These are phyloP conservation scores for Paramisgurnus dabryanus DNA, from an alignment of 2,113 vertebrate species.

Conservation along the genomic window DNA sequence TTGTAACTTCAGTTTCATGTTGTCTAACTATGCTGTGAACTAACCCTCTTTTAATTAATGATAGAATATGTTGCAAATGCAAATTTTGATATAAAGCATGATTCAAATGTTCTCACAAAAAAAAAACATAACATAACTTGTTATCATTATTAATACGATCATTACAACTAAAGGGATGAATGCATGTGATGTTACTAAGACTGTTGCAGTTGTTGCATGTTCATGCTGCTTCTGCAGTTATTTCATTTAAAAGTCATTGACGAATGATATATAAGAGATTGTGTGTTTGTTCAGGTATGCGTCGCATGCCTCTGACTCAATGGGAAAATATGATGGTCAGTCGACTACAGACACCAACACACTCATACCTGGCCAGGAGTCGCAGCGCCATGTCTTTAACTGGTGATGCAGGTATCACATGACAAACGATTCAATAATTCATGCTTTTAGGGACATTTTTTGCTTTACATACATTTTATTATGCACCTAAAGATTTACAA, in stretches of 20 bases:
- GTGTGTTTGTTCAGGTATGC: conserved; percentile 73
- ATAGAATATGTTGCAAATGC: no score
- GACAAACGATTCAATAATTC: not conserved
- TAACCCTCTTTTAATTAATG: not conserved
- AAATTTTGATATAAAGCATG: no score
- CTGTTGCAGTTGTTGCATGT: not conserved
- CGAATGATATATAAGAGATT: not conserved
- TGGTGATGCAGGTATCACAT: conserved; percentile 87
- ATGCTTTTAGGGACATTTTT: not conserved
- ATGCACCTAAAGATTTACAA: no score
- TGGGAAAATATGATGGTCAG: conserved; percentile 94
- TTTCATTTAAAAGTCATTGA: not conserved
- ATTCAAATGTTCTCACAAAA: no score
- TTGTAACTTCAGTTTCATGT: no score
- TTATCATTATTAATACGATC: no score
- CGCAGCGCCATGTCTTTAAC: conserved; percentile 91
- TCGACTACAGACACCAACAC: conserved; percentile 94
- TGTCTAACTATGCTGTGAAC: not conserved
- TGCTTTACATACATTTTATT: not conserved
- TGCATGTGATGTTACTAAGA: not conserved
- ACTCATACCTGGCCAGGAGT: conserved; percentile 96
- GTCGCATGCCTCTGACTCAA: conserved; percentile 86
- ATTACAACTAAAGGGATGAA: no score
- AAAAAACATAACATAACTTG: no score
- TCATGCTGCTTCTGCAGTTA: not conserved